A percentile compares a stretch with the other conserved stretches of the same genome.
Evolutionary conservation across 2,113 vertebrate species (phyloP).

Genomic region (Tychaedon coryphoeus): DNA sequence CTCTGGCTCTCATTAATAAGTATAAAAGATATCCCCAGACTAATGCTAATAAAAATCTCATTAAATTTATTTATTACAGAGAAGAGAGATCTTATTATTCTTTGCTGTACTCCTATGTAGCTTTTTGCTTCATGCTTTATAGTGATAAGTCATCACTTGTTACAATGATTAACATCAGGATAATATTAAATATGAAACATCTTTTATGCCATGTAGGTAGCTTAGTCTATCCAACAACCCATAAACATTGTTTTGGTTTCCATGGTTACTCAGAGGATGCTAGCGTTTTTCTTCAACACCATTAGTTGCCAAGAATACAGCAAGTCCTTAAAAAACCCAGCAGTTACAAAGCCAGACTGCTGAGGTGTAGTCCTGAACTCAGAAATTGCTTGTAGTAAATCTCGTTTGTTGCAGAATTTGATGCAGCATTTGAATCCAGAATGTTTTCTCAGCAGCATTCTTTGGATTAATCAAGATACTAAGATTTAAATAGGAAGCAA

Average conservation of each 20-base stretch:
- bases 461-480: not conserved
- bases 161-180: not conserved
- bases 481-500: not conserved
- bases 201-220: not conserved
- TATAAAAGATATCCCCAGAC: not conserved
- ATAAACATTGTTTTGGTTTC: constrained; percentile 11
- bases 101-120: not conserved
- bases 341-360: not conserved
- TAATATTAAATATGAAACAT: not conserved
- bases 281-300: not conserved
- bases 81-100: not conserved
- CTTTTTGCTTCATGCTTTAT: not conserved
- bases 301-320: not conserved
- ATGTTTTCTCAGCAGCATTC: not conserved
- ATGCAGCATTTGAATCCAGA: not conserved
- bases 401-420: not conserved
- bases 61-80: not conserved
- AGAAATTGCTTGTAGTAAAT: not conserved
- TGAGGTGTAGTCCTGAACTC: not conserved
- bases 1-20: not conserved
- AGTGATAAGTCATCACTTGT: not conserved
- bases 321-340: not conserved
- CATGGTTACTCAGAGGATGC: not conserved
- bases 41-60: not conserved
- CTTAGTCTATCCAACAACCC: not conserved